These are phyloP conservation scores for Hydropotes inermis DNA, from an alignment of 2,113 vertebrate species.

Conservation along the genomic window DNA sequence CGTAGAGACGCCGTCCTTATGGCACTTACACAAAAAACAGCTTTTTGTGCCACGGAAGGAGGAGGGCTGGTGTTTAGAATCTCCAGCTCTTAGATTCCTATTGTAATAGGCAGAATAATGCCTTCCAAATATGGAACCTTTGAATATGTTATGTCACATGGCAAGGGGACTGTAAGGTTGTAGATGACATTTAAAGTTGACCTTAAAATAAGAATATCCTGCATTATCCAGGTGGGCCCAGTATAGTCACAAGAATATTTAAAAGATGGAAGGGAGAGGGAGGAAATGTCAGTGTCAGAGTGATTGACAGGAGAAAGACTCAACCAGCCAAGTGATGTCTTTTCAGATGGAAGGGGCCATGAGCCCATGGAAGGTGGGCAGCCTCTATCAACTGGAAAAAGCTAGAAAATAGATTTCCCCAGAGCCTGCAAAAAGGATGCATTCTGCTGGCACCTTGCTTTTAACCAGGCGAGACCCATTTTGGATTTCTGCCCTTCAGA, in stretches of 20 bases:
- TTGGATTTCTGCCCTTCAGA: not conserved
- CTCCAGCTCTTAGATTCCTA: not conserved
- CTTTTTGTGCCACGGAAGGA: not conserved
- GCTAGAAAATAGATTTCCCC: not conserved
- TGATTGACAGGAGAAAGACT: not conserved
- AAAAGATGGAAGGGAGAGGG: not conserved
- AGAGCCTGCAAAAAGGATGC: not conserved
- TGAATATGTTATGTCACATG: not conserved
- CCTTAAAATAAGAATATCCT: not conserved
- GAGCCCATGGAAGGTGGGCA: not conserved
- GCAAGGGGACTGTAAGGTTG: not conserved
- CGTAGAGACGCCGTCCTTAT: not conserved
- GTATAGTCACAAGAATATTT: not conserved
- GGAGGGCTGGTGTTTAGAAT: not conserved
- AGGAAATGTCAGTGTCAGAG: not conserved
- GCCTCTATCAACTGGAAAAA: not conserved
- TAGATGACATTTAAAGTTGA: not conserved
- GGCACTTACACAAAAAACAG: not conserved
- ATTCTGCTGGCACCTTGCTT: not conserved
- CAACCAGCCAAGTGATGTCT: not conserved
- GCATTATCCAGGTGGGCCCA: not conserved
- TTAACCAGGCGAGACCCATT: not conserved
- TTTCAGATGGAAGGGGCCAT: not conserved
- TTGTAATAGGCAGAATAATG: not conserved
- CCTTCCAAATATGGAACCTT: not conserved